Percentiles rank a stretch among this genome's conserved stretches.
phyloP scores from a whole-genome alignment of 1,140 invertebrate genomes.

The Sitophilus oryzae region DNA sequence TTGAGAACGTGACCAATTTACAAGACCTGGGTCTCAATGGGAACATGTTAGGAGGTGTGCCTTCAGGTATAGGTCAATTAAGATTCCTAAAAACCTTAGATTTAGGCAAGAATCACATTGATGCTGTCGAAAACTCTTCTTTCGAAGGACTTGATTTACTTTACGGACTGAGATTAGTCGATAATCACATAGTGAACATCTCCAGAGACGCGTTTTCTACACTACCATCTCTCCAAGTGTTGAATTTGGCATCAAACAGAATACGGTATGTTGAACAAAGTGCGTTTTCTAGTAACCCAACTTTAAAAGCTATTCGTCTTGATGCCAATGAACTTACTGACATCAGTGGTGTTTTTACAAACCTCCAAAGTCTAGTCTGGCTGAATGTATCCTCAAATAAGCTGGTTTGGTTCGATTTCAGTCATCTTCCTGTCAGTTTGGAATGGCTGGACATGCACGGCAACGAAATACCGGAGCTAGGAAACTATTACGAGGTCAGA shows the following conservation, averaged over 20 bases:
- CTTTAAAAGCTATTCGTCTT: constrained; percentile 59
- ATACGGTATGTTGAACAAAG: constrained; percentile 58
- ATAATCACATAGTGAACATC: constrained; percentile 62
- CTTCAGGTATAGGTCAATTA: constrained; percentile 61
- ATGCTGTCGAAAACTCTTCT: constrained; percentile 52
- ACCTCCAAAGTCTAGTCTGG: constrained; percentile 60
- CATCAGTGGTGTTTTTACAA: constrained; percentile 60
- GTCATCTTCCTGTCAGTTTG: constrained; percentile 57
- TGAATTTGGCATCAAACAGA: constrained; percentile 64
- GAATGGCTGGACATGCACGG: constrained; percentile 67
- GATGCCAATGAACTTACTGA: constrained; percentile 62
- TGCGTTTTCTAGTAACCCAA: constrained; percentile 59
- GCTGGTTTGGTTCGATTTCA: constrained; percentile 61
- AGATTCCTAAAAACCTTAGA: constrained; percentile 67
- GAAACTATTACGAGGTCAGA: constrained; percentile 58
- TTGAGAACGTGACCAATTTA: constrained; percentile 72
- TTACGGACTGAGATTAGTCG: constrained; percentile 58
- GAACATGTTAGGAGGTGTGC: constrained; percentile 67
- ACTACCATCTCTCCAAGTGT: constrained; percentile 57
- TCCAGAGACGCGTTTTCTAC: constrained; percentile 60
- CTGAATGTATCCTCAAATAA: constrained; percentile 66
- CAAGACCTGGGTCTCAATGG: constrained; percentile 72
- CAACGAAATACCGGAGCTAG: constrained; percentile 60
- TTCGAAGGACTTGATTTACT: constrained; percentile 58
- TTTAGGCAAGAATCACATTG: constrained; percentile 71